These are phyloP conservation scores for Gobius niger DNA, from an alignment of 2,113 vertebrate species.

Conservation along the genomic window DNA sequence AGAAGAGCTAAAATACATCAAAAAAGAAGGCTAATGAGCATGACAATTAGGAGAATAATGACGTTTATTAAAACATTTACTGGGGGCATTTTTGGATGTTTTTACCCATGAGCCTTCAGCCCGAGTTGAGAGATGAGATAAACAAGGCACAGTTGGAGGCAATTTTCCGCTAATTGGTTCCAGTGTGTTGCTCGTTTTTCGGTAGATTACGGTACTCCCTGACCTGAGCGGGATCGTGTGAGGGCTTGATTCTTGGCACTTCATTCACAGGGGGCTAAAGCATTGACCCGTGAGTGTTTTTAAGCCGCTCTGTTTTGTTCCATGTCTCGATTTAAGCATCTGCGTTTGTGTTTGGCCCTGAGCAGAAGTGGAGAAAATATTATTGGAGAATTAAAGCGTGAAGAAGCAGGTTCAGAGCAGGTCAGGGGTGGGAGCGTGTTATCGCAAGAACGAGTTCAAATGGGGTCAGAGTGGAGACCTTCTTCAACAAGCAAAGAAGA, in stretches of 20 bases:
- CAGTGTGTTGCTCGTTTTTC: conserved; percentile 18
- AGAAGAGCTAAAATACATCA: background rate
- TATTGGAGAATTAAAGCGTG: conserved; percentile 2
- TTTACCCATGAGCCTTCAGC: conserved; percentile 23
- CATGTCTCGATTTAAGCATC: background rate
- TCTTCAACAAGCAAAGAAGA: background rate
- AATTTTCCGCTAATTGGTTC: conserved; percentile 44
- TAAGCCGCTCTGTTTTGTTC: background rate
- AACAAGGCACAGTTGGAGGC: conserved; percentile 31
- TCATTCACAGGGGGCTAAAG: background rate
- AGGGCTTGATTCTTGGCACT: background rate
- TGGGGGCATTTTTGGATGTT: conserved; percentile 9
- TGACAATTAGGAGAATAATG: background rate
- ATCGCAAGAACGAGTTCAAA: background rate
- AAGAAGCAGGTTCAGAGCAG: background rate
- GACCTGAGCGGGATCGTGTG: conserved; percentile 13
- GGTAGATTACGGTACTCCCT: conserved; percentile 14
- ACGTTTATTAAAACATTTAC: background rate
- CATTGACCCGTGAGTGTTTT: conserved; percentile 11
- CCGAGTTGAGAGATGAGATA: conserved; percentile 8
- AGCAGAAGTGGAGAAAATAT: conserved; percentile 7
- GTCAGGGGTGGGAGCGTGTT: background rate
- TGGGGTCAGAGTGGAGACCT: background rate
- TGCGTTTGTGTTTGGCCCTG: background rate
- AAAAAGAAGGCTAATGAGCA: background rate